These are phyloP conservation scores for Phalacrocorax brasilianus DNA, from an alignment of 2,113 vertebrate genomes.

Conservation along the genomic window DNA sequence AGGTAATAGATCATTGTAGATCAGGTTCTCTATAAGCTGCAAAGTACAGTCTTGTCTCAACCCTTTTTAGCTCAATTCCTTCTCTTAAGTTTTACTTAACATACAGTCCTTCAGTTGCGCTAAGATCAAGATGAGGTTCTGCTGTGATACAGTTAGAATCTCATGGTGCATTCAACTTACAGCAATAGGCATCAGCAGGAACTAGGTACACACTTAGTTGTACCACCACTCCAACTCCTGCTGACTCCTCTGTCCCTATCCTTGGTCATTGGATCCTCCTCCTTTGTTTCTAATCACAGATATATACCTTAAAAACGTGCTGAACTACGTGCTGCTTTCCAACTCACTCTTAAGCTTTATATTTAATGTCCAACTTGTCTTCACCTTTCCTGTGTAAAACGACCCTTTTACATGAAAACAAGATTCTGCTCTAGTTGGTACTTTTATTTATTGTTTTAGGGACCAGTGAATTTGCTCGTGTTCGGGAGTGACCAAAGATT, in stretches of 20 bases:
- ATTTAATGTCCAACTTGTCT: neutral
- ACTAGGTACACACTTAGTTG: rapidly evolving
- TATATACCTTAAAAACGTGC: neutral
- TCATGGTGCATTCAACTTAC: neutral
- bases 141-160: neutral
- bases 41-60: neutral
- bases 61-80: neutral
- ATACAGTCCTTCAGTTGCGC: neutral
- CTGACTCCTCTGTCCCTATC: neutral
- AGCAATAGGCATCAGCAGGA: neutral
- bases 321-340: neutral
- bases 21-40: neutral
- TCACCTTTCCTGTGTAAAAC: neutral
- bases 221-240: neutral
- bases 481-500: neutral
- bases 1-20: neutral
- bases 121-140: neutral
- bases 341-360: neutral
- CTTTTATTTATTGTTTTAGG: neutral
- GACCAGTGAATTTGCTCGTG: neutral
- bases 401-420: neutral
- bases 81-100: neutral
- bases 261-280: neutral
- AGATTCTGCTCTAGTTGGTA: neutral
- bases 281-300: neutral